phyloP scores from a whole-genome alignment of 2,888 invertebrate genomes.

The Pollenia angustigena region DNA sequence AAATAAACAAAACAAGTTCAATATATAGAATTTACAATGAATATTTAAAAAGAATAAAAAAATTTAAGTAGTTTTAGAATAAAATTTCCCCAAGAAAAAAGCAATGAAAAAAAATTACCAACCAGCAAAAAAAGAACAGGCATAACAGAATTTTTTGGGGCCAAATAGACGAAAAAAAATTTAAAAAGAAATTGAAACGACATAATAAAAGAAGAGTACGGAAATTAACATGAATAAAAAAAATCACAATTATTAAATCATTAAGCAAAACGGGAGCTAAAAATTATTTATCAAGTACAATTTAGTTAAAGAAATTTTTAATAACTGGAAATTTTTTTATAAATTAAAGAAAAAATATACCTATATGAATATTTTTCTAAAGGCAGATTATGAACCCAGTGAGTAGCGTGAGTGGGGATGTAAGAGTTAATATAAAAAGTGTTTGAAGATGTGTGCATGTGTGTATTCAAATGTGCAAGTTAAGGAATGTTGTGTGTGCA shows the following conservation, averaged over 20 bases:
- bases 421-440: constrained; percentile 24
- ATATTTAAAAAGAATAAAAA: constrained; percentile 33
- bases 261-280: constrained; percentile 8
- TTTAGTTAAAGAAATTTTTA: constrained; percentile 28
- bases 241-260: constrained; percentile 15
- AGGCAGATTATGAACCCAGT: constrained; percentile 22
- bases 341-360: background rate
- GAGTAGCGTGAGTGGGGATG: constrained; percentile 14
- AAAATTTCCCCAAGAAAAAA: constrained; percentile 46
- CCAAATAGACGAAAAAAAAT: constrained; percentile 62
- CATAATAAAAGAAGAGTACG: constrained; percentile 31
- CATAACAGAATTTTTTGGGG: constrained; percentile 71
- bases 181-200: constrained; percentile 57
- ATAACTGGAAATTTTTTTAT: constrained; percentile 1
- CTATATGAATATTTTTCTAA: constrained; percentile 27
- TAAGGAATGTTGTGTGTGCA: constrained; percentile 73
- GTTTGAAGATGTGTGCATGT: constrained; percentile 19
- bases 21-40: constrained; percentile 49
- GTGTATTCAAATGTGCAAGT: constrained; percentile 66
- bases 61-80: constrained; percentile 60
- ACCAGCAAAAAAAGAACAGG: constrained; percentile 66
- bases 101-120: constrained; percentile 52
- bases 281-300: constrained; percentile 2
- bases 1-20: constrained; percentile 61
- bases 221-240: constrained; percentile 44